phyloP scores from a whole-genome alignment of 1,140 invertebrate genomes.

The Drosophila sp. region DNA sequence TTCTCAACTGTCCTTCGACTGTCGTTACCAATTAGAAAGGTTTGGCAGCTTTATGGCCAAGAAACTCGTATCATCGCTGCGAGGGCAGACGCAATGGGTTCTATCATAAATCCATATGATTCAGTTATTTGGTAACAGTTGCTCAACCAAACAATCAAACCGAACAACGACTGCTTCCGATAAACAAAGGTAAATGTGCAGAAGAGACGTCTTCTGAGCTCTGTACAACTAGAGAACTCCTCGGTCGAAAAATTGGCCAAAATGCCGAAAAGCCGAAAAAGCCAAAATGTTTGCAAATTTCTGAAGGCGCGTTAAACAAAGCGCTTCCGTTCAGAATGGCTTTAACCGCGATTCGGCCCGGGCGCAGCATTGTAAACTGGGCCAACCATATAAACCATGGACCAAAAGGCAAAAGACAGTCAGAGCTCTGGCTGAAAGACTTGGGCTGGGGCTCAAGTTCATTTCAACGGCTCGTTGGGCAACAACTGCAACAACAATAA shows the following conservation, averaged over 20 bases:
- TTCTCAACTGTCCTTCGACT: constrained; percentile 38
- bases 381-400: constrained; percentile 61
- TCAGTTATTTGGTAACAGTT: constrained; percentile 62
- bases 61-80: background rate
- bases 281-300: constrained; percentile 47
- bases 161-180: constrained; percentile 35
- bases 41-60: constrained; percentile 22
- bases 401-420: constrained; percentile 34
- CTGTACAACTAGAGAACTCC: background rate
- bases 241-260: background rate
- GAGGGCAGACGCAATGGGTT: constrained; percentile 25
- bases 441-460: constrained; percentile 59
- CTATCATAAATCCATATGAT: constrained; percentile 52
- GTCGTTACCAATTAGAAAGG: constrained; percentile 49
- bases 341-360: constrained; percentile 33
- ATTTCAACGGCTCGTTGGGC: constrained; percentile 67
- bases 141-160: constrained; percentile 27
- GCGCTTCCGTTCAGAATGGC: constrained; percentile 67
- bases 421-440: background rate
- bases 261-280: constrained; percentile 17
- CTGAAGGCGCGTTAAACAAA: constrained; percentile 68
- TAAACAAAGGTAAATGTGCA: constrained; percentile 36
- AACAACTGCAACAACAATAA: constrained; percentile 26
- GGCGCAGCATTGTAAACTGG: constrained; percentile 41
- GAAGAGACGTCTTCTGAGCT: background rate